A percentile compares a stretch with the other conserved stretches of the same genome.
Evolutionary conservation across 1,140 invertebrate species (phyloP).

Genomic region (Ceratitis capitata): DNA sequence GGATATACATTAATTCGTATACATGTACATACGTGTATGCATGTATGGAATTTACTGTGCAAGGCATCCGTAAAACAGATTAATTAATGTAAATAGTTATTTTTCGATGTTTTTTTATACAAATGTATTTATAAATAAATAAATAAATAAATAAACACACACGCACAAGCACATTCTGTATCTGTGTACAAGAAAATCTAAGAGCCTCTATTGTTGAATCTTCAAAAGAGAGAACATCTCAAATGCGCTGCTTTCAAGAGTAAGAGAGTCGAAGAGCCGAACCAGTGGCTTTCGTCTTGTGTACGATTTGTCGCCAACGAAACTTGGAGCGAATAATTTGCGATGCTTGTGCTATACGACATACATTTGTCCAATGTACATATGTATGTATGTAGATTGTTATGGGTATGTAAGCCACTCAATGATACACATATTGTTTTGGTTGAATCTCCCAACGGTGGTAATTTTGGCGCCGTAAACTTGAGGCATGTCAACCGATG

Average conservation of each 20-base stretch:
- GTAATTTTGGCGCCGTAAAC: not conserved
- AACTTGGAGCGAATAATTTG: not conserved
- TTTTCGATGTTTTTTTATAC: too few relatives aligned
- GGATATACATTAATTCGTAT: too few relatives aligned
- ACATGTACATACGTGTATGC: not conserved
- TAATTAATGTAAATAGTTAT: slow-evolving; percentile 33
- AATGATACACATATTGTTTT: not conserved
- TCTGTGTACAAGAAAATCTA: not conserved
- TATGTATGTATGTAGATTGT: too few relatives aligned
- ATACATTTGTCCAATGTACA: too few relatives aligned
- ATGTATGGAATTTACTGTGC: not conserved
- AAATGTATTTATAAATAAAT: not conserved
- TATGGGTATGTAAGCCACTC: slow-evolving; percentile 17
- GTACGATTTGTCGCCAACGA: not conserved
- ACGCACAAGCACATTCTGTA: too few relatives aligned
- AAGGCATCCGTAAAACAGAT: slow-evolving; percentile 31
- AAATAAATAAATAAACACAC: not conserved
- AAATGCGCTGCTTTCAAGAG: not conserved
- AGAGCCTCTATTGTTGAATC: not conserved
- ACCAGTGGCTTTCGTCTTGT: not conserved
- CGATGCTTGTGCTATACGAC: not conserved
- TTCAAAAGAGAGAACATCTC: not conserved
- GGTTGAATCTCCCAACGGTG: slow-evolving; percentile 1
- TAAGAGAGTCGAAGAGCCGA: not conserved
- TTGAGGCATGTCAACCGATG: slow-evolving; percentile 8